Base-by-base conservation (phyloP, 2,888 invertebrate genomes). In the Agonum fuliginosum region DNA sequence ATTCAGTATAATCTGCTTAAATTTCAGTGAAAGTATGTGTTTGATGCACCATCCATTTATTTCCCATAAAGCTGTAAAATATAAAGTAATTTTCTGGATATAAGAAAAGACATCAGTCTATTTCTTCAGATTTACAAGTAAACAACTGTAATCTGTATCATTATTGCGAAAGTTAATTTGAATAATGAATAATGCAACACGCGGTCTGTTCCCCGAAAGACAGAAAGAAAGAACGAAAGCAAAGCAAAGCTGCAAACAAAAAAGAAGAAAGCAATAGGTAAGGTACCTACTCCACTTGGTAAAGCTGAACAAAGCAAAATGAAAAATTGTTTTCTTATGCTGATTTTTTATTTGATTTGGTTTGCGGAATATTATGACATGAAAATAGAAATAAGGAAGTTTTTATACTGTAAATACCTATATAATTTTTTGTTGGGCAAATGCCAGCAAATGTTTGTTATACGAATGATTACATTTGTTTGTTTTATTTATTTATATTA, bases 131-230 rank as follows among this genome's bases (percentile, higher is more conserved):
- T 62, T 62, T 62, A 62, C 58, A 62, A 62, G 58, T 62, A 62
- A 62, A 62, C 67, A 37, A 76, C 27, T 51, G 37, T 76, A 76
- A 76, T 76, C 69, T 69, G 76, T 69, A 76, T 76, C 69, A 76
- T 75, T 75, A 75, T 76, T 69, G 67, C 51, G 54, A 69, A 69
- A 69, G 67, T 76, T 76, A 67, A 76, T 76, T 76, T 76, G 51
- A 76, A 76, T 69, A 67, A 76, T 76, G 76, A 76, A 76, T 76
- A 75, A 76, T 76, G 67, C 76, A 76, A 67, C 17, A 20, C 30
- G 14, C 20, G 46, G 75, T 67, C 2, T 14, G 54, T 54, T 24
- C 41, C 14, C 58, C 27, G 58, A 27, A 70, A 70, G 20, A 27
- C 46, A 70, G 70, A 46, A 70, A 70, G 46, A 70, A 46, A 27